Conservation (phyloP, 2,888 invertebrate species). For the Meganola albula region DNA sequence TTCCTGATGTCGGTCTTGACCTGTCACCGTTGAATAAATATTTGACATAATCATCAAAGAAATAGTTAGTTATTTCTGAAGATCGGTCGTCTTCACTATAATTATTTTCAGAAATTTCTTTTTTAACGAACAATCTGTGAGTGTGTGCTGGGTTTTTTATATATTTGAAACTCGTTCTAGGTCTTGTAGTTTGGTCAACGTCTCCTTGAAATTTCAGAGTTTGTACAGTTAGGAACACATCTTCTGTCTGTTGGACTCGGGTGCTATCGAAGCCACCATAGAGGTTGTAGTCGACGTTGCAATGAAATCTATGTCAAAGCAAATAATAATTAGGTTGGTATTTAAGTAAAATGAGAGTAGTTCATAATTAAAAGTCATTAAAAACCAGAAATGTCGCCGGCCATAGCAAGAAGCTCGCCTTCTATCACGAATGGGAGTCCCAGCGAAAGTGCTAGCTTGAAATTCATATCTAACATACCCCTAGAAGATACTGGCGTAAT, state of each 20-base stretch:
- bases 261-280: slow-evolving; percentile 26
- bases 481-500: too few species aligned
- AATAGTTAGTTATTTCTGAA: slow-evolving; percentile 54
- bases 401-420: too few species aligned
- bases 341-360: too few species aligned
- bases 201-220: slow-evolving; percentile 61
- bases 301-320: slow-evolving; percentile 44
- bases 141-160: slow-evolving; percentile 42
- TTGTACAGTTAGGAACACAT: slow-evolving; percentile 60
- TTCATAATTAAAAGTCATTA: too few species aligned
- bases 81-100: slow-evolving; percentile 39
- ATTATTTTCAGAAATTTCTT: slow-evolving; percentile 42
- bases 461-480: too few species aligned
- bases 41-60: slow-evolving; percentile 60
- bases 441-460: too few species aligned
- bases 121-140: slow-evolving; percentile 67
- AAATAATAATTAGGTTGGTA: too few species aligned
- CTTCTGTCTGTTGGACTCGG: slow-evolving; percentile 30
- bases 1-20: slow-evolving; percentile 53
- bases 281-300: slow-evolving; percentile 25
- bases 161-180: slow-evolving; percentile 60
- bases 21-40: slow-evolving; percentile 50
- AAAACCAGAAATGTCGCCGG: too few species aligned
- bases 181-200: slow-evolving; percentile 40
- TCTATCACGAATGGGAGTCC: too few species aligned